Evolutionary conservation across 1,140 invertebrate genomes (phyloP), one percentile per base, ranked within the genome.

Genomic region (Melanaphis sacchari): DNA sequence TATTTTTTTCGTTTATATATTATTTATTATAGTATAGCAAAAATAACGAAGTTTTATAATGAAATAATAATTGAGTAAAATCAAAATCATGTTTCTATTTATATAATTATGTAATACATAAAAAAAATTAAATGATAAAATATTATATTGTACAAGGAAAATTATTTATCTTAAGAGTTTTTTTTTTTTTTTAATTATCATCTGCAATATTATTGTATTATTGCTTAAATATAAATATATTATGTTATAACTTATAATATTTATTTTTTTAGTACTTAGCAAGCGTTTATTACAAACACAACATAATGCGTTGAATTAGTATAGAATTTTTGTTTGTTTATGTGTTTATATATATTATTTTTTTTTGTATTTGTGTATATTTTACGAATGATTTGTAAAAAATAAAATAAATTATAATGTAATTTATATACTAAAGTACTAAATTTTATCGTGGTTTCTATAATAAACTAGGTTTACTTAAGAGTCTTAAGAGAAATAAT

Each of bases 261-360:
- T n/a, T 46, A 87, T 46, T 49, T n/a, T 49, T n/a, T 46, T 88
- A 46, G 26, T 43, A 43, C 4, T 41, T 43, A 7, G 11, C 11
- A 18, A 26, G 41, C 26, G 84, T 85, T 18, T 76, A 7, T 76
- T n/a, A 76, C 15, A 26, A 43, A 84, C 40, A 43, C 84, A 26
- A n/a, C 18, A 76, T 76, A 76, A 76, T 76, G 36, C 46, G 1
- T 21, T 49, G n/a, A n/a, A n/a, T 76, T n/a, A 76, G 11, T 31
- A 85, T 88, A 88, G 43, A 49, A 88, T 88, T 49, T 88, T 7
- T 88, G 46, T n/a, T 88, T 46, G 31, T 46, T 88, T 88, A 88
- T n/a, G 85, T 87, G 38, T 87, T 18, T 43, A 43, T 84, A 41
- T 82, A 38, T 40, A 41, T 43, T n/a, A n/a, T n/a, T n/a, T n/a